phyloP scores from a whole-genome alignment of 2,888 invertebrate genomes.

The Tryphoninae sp. region DNA sequence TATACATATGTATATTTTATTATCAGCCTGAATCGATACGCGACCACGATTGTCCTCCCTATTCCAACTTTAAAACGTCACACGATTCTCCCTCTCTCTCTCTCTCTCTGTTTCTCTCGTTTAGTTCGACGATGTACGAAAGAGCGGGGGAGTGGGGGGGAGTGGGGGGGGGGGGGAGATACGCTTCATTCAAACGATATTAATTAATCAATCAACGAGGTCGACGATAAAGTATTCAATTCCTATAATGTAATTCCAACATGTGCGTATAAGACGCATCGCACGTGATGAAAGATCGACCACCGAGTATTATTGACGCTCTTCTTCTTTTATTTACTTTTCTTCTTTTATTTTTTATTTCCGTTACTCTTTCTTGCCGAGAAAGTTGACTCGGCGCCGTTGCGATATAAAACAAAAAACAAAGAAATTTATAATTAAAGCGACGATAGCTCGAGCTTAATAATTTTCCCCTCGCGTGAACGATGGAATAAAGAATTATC shows the following conservation, averaged over 20 bases:
- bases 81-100: neutral
- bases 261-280: conserved; percentile 13
- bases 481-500: too few relatives aligned
- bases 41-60: neutral
- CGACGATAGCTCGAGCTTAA: conserved; percentile 21
- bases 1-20: neutral
- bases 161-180: neutral
- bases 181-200: conserved; percentile 52
- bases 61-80: neutral
- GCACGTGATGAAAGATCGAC: conserved; percentile 15
- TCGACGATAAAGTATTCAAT: conserved; percentile 52
- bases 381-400: conserved; percentile 5
- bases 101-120: neutral
- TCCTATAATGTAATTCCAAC: conserved; percentile 36
- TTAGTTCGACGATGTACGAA: neutral
- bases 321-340: neutral
- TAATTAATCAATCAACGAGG: conserved; percentile 57
- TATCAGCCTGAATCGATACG: neutral
- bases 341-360: neutral
- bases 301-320: conserved; percentile 7
- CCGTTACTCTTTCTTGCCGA: neutral
- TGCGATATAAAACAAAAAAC: neutral
- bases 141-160: neutral
- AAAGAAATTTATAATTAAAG: neutral
- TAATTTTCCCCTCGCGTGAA: neutral